Base-by-base conservation (phyloP, 1,140 invertebrate species). In the Anoplophora glabripennis region DNA sequence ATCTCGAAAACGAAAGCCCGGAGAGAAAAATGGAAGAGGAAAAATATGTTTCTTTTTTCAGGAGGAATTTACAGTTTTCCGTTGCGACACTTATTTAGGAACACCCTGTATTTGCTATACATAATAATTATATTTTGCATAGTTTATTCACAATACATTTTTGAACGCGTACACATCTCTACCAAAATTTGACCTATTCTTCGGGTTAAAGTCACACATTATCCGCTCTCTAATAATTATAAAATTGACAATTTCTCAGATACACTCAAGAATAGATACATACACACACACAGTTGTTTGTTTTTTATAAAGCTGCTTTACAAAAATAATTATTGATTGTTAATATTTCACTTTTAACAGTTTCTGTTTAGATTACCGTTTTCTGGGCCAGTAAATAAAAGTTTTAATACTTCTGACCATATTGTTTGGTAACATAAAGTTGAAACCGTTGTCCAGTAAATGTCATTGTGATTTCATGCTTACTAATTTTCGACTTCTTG, bases 381-480 rank as follows among this genome's bases (percentile, higher is more conserved):
- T 73, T 59, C 65, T 61, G 8, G 68, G 66, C 70, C 70, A 72
- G 41, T 64, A 57, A 53, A 67, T 47, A 34, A 70, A 48, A 8
- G 63, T 56, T 53, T 65, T 68, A 40, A 72, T 53, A 63, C 51
- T 69, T 41, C 69, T 52, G 40, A 72, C 52, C 35, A 71, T 63
- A 15, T 62, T 51, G 21, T 63, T 44, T 21, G 65, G 62, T 37
- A 70, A 49, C 9, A 58, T 56, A 45, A 73, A 72, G 59, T 70
- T 66, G 52, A 73, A 71, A 59, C 71, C 67, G 53, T 64, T 55
- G 41, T 72, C 63, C 53, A 75, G 59, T 57, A 73, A 80, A 78
- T 81, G 83, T 92, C 86, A 94, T 86, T 93, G 92, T 8, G 88
- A 89, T 79, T 94, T 94, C 80, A 92, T 86, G 8, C 89, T 89